A percentile compares a stretch with the other conserved stretches of the same genome.
phyloP scores from a whole-genome alignment of 2,113 vertebrate species.

The Okapia johnstoni region DNA sequence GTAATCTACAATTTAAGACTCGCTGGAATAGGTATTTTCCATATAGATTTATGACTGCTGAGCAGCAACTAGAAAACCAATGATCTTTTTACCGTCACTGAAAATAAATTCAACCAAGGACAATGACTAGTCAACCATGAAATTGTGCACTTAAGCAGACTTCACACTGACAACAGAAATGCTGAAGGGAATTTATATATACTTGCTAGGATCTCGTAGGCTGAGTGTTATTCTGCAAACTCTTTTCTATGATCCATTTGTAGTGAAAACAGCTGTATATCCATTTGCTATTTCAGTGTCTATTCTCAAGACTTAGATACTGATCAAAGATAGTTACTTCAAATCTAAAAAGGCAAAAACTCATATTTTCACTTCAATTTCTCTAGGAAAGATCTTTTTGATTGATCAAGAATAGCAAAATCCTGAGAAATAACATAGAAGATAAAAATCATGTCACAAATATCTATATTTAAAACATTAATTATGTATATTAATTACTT shows the following conservation, averaged over 20 bases:
- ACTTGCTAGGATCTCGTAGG: slow-evolving; percentile 76
- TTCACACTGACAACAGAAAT: slow-evolving; percentile 83
- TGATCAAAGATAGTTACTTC: slow-evolving; percentile 51
- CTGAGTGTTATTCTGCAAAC: slow-evolving; percentile 77
- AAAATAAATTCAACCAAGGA: slow-evolving; percentile 85
- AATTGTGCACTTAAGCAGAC: slow-evolving; percentile 87
- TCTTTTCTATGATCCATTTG: slow-evolving; percentile 68
- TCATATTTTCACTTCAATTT: slow-evolving; percentile 29
- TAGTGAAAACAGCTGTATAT: slow-evolving; percentile 61
- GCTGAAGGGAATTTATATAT: slow-evolving; percentile 81
- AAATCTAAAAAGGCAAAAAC: slow-evolving; percentile 36
- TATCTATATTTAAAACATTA: neutral
- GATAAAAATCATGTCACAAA: neutral
- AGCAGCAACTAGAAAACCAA: slow-evolving; percentile 72
- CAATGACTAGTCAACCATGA: slow-evolving; percentile 82
- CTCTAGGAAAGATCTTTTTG: neutral
- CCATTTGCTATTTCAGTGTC: slow-evolving; percentile 56
- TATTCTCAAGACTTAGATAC: slow-evolving; percentile 34
- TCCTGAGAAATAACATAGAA: neutral
- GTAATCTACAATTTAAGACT: slow-evolving; percentile 53
- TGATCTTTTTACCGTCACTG: slow-evolving; percentile 73
- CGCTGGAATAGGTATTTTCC: slow-evolving; percentile 65
- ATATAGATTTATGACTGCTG: slow-evolving; percentile 67
- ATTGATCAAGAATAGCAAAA: neutral
- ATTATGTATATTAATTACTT: neutral